Conservation (phyloP, 2,797 vertebrate species). For the Lepilemur septentrionalis region DNA sequence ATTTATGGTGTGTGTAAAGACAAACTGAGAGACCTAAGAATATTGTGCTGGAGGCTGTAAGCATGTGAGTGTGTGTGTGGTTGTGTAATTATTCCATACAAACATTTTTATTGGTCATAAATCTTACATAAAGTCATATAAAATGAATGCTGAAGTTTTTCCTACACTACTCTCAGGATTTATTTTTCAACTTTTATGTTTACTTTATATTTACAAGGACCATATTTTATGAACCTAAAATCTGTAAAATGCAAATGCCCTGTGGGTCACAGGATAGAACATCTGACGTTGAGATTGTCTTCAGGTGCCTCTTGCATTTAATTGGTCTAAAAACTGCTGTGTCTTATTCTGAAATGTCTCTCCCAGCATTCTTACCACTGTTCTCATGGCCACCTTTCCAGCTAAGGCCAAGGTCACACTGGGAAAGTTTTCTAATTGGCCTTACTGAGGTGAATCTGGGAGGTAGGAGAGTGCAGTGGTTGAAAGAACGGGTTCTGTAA, state of each 20-base stretch:
- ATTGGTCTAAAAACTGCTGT: background rate
- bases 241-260: conserved; percentile 21
- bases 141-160: conserved; percentile 25
- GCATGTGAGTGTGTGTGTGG: background rate
- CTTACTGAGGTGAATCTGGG: background rate
- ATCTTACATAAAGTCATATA: conserved; percentile 32
- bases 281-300: background rate
- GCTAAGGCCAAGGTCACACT: background rate
- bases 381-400: background rate
- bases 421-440: background rate
- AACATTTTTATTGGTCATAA: conserved; percentile 57
- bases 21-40: background rate
- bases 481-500: background rate
- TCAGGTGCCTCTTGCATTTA: background rate
- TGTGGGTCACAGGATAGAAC: background rate
- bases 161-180: background rate
- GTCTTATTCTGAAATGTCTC: background rate
- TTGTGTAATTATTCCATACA: conserved; percentile 38
- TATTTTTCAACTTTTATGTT: conserved; percentile 34
- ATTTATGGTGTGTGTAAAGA: conserved; percentile 29
- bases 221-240: conserved; percentile 27
- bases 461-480: background rate
- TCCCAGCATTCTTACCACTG: background rate
- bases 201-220: conserved; percentile 28
- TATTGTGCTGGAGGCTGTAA: background rate